A percentile compares a stretch with the other conserved stretches of the same genome.
Conservation (phyloP, 1,140 invertebrate genomes). For the Drosophila takahashii region DNA sequence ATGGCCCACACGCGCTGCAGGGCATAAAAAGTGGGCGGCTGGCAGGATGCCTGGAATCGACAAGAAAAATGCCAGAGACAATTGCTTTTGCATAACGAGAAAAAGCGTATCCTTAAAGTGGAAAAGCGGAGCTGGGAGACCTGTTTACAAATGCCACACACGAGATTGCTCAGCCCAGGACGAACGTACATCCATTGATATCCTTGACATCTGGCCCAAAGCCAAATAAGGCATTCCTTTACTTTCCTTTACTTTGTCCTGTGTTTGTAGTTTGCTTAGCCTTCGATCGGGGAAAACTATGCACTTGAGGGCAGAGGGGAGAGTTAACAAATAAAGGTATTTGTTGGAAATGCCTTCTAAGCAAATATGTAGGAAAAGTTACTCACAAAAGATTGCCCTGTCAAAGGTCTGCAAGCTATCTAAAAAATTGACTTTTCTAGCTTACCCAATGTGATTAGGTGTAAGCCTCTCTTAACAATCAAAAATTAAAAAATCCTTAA, state of each 20-base stretch:
- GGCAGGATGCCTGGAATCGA: constrained; percentile 34
- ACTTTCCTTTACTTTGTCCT: constrained; percentile 10
- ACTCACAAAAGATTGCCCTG: constrained; percentile 3
- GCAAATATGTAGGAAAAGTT: constrained; percentile 24
- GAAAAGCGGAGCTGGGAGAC: constrained; percentile 5
- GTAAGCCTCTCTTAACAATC: no score
- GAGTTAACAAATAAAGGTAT: not conserved
- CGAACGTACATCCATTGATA: constrained; percentile 20
- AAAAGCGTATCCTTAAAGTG: constrained; percentile 10
- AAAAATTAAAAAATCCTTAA: no score
- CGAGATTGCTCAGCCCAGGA: constrained; percentile 37
- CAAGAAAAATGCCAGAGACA: constrained; percentile 64
- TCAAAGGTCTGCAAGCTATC: not conserved
- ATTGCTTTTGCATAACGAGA: constrained; percentile 62
- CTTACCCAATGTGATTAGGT: not conserved
- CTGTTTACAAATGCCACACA: constrained; percentile 56
- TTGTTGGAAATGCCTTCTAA: not conserved
- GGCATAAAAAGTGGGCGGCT: not conserved
- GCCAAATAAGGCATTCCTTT: constrained; percentile 40
- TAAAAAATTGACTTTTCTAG: not conserved
- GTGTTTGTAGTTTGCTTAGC: constrained; percentile 23
- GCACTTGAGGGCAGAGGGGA: not conserved
- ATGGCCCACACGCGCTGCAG: constrained; percentile 63
- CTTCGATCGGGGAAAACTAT: constrained; percentile 18
- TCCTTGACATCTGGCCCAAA: constrained; percentile 45